phyloP scores from a whole-genome alignment of 2,888 invertebrate species.

The Nomada flava region DNA sequence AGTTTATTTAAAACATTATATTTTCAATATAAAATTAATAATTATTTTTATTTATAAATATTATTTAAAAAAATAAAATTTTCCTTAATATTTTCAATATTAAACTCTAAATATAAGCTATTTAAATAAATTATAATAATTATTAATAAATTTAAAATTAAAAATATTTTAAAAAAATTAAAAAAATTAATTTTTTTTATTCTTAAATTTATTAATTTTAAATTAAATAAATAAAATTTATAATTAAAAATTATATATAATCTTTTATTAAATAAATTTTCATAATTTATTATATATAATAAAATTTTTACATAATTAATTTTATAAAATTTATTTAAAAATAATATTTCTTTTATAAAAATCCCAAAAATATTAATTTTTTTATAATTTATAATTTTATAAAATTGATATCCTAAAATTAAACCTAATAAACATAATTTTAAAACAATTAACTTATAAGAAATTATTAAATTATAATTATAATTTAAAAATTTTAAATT shows the following conservation, averaged over 20 bases:
- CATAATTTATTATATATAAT: neutral
- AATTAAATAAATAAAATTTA: no score
- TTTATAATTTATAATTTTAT: neutral
- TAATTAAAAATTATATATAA: no score
- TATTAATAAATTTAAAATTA: neutral
- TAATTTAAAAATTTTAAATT: neutral
- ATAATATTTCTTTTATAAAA: neutral
- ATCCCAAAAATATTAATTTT: neutral
- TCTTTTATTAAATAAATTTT: neutral
- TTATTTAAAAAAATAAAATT: neutral
- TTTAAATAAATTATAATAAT: neutral
- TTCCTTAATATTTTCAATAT: slow-evolving; percentile 21
- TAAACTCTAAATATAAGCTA: slow-evolving; percentile 11
- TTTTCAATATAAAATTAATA: slow-evolving; percentile 7
- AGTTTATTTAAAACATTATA: neutral
- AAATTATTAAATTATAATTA: neutral
- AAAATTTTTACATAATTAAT: neutral
- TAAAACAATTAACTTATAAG: neutral
- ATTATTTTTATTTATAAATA: neutral
- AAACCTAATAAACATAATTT: neutral
- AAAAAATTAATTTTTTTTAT: neutral
- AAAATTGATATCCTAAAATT: neutral
- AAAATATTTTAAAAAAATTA: neutral
- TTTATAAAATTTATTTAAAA: neutral
- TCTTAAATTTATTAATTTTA: neutral